A percentile compares a stretch with the other conserved stretches of the same genome.
These are phyloP conservation scores for Boloria selene DNA, from an alignment of 2,888 invertebrate genomes.

Conservation along the genomic window DNA sequence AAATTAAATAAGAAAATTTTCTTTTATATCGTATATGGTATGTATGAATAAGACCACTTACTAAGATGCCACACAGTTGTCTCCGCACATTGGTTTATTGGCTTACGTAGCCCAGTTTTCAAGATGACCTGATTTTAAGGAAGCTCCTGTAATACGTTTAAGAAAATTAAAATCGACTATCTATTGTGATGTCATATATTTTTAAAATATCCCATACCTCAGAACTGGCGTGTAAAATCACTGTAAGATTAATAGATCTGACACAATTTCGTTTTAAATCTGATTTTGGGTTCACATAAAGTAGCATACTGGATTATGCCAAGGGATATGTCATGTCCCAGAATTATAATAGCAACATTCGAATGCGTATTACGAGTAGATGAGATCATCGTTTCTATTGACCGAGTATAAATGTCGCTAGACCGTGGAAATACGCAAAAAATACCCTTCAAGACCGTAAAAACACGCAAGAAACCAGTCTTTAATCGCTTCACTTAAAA, in stretches of 20 bases:
- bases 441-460: no score
- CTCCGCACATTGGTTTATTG: background rate
- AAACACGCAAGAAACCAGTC: no score
- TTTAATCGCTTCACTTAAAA: no score
- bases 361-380: conserved; percentile 50
- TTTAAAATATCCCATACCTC: background rate
- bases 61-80: background rate
- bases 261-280: conserved; percentile 66
- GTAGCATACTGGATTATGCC: conserved; percentile 59
- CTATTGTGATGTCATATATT: background rate
- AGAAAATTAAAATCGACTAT: background rate
- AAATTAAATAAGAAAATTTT: background rate
- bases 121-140: conserved; percentile 34
- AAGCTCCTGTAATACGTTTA: conserved; percentile 26
- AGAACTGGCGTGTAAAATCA: conserved; percentile 1
- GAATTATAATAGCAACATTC: conserved; percentile 61
- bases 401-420: conserved; percentile 33
- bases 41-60: background rate
- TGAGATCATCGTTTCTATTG: conserved; percentile 63
- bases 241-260: conserved; percentile 41
- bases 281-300: conserved; percentile 61
- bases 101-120: conserved; percentile 29
- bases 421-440: background rate
- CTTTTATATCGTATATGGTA: background rate
- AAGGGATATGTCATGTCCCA: conserved; percentile 74